phyloP scores from a whole-genome alignment of 2,113 vertebrate genomes.

The Arothron firmamentum region DNA sequence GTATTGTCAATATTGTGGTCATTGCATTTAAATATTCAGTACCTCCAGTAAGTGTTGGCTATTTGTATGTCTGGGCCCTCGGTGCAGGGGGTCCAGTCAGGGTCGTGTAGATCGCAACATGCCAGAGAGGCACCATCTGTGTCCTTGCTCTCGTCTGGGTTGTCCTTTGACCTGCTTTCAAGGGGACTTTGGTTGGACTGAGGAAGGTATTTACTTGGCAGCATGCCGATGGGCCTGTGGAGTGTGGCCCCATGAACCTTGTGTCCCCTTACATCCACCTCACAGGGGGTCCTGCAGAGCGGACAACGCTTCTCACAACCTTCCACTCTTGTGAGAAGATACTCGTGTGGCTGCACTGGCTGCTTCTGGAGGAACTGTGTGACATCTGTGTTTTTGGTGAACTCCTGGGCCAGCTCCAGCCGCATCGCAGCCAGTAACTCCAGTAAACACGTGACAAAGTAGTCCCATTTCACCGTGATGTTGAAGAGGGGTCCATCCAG shows the following conservation, averaged over 20 bases:
- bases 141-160: slow-evolving; percentile 24
- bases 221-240: slow-evolving; percentile 65
- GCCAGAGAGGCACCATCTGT: slow-evolving; percentile 8
- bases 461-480: slow-evolving; percentile 59
- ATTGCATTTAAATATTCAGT: slow-evolving; percentile 4
- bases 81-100: slow-evolving; percentile 58
- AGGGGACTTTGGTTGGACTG: slow-evolving; percentile 24
- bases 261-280: slow-evolving; percentile 51
- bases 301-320: slow-evolving; percentile 73
- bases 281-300: slow-evolving; percentile 71
- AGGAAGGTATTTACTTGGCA: slow-evolving; percentile 25
- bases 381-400: slow-evolving; percentile 41
- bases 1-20: no score
- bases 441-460: slow-evolving; percentile 57
- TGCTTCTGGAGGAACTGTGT: slow-evolving; percentile 47
- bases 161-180: slow-evolving; percentile 22
- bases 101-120: slow-evolving; percentile 45
- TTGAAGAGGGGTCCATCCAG: slow-evolving; percentile 60
- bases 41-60: slow-evolving; percentile 67
- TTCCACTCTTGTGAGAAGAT: slow-evolving; percentile 57
- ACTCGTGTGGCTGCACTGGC: slow-evolving; percentile 46
- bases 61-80: slow-evolving; percentile 36
- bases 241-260: slow-evolving; percentile 53
- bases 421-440: slow-evolving; percentile 56
- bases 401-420: slow-evolving; percentile 47